Base-by-base conservation (phyloP, 2,888 invertebrate species). In the Apotomis betuletana region DNA sequence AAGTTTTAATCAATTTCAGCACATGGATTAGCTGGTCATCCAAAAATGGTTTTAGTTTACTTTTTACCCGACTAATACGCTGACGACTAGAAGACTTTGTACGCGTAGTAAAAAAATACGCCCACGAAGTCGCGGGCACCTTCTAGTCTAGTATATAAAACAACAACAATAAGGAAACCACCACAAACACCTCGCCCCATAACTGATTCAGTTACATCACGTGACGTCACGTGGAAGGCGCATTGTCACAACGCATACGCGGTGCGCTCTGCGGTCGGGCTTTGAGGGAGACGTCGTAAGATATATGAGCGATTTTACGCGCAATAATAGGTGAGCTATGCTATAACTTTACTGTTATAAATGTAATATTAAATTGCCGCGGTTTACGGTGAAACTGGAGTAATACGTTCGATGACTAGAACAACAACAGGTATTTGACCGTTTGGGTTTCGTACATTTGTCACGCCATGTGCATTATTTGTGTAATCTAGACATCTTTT, bases 201-300 rank as follows among this genome's bases (percentile, higher is more conserved):
- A 65, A 65, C 46, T 65, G 64, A 55, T 55, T 65, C 55, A 55
- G 64, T 65, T 65, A 44, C 65, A 27, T 57, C 55, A 65, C 65
- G 46, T 46, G 65, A 65, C 55, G 46, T 65, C 57, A 65, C 55
- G n/a, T 64, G 5, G 46, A 57, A 55, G 55, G 55, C 46, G 46
- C 41, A 65, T 65, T 57, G 65, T 49, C 49, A 49, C 57, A 46
- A 46, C 55, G 8, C 6, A 12, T n/a, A 57, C n/a, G n/a, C 65
- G 46, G 44, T 54, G 44, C 41, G 54, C 41, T 55, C 10, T 55
- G 55, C 41, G 15, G 65, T 65, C 44, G 55, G 46, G 44, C 36
- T 46, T 65, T 27, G 36, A 57, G 57, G 64, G 6, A 46, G 55
- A 27, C 13, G 57, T 57, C 46, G 46, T 57, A 57, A 65, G 46